Percentiles rank a stretch among this genome's conserved stretches.
These are phyloP conservation scores for Drosophila navojoa DNA, from an alignment of 1,140 invertebrate genomes.

Conservation along the genomic window DNA sequence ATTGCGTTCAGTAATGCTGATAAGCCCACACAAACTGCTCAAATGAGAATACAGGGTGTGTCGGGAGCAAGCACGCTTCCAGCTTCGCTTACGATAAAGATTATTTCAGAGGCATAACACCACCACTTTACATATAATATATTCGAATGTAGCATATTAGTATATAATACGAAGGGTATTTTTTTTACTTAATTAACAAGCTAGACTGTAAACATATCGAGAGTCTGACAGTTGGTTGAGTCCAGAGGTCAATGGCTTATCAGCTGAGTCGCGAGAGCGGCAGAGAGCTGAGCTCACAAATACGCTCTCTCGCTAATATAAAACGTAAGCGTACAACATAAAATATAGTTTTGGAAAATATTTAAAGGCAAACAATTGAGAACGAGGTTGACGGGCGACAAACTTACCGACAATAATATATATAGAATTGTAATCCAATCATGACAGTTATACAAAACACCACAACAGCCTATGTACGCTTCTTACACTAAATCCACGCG, in stretches of 20 bases:
- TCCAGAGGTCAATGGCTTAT: slow-evolving; percentile 75
- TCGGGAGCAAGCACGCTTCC: background rate
- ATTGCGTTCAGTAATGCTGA: background rate
- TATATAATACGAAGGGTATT: background rate
- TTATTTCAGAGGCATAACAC: too few species aligned
- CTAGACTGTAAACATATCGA: slow-evolving; percentile 14
- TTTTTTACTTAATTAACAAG: background rate
- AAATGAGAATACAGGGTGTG: background rate
- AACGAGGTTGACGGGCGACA: background rate
- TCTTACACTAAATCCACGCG: slow-evolving; percentile 31
- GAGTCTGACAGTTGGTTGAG: slow-evolving; percentile 25
- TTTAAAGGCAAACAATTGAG: slow-evolving; percentile 9
- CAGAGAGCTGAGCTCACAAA: background rate
- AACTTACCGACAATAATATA: slow-evolving; percentile 30
- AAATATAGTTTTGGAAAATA: background rate
- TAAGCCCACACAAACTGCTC: background rate
- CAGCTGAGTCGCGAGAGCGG: slow-evolving; percentile 43
- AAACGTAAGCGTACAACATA: background rate
- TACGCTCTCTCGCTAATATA: slow-evolving; percentile 13
- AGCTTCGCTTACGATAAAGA: background rate
- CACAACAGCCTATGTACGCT: background rate
- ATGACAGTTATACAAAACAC: background rate
- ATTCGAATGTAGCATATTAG: background rate
- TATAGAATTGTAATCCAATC: slow-evolving; percentile 7
- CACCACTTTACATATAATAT: background rate